Evolutionary conservation across 2,113 vertebrate species (phyloP), one percentile per base, ranked within the genome.

Genomic region (Ginglymostoma cirratum): DNA sequence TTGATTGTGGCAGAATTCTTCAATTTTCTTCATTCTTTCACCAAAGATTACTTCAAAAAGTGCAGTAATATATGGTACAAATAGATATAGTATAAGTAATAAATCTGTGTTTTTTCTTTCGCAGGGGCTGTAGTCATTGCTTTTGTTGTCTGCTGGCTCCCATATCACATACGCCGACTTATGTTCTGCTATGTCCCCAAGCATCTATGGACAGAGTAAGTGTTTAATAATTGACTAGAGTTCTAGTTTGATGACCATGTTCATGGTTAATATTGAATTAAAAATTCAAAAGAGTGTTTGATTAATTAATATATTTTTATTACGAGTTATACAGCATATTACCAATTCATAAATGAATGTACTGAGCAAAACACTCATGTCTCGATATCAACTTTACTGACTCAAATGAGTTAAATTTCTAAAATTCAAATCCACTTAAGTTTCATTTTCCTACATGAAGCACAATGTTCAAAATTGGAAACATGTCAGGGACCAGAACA

Each of bases 71-170:
- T 38, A 38, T 61, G 0, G 10, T 10, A 61, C 55, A 61, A 61
- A 23, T 3, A 95, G 72, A 52, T 52, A 95, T 1, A 69, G 94
- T 78, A 96, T 80, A 0, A 65, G 23, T 86, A 96, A 72, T 8
- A 0, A 69, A 61, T 2, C n/a, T 48, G 2, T 95, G 86, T 95
- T 95, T 34, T 70, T 0, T 96, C 52, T 0, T 86, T 96, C 96
- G 1, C 97, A 99, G 99, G 99, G 61, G 99, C 98, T 0, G 99
- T 99, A 97, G 99, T 99, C 96, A 97, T 99, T 0, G 99, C 99
- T 96, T 99, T 99, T 0, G 99, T 99, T 97, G 98, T 99, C 96
- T 99, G 99, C 97, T 99, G 99, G 99, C 98, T 99, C 96, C 99
- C 99, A 0, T 99, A 99, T 96, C 99, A 99, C 8, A 96, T 98